Conservation (phyloP, 2,888 invertebrate genomes). For the Drosophila aldrichi region DNA sequence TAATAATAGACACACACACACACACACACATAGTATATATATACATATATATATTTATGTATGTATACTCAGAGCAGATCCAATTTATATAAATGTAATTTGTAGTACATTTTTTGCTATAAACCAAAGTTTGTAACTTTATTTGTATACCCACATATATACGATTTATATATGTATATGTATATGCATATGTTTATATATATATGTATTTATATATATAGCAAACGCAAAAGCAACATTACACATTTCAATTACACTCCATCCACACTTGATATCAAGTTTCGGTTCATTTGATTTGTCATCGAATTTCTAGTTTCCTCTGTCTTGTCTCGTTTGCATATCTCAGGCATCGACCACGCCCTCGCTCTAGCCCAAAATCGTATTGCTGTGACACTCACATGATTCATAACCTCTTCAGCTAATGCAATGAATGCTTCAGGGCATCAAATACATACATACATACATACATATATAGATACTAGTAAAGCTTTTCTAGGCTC, state of each 20-base stretch:
- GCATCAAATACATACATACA: conserved; percentile 32
- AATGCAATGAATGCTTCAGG: conserved; percentile 44
- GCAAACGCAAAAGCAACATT: conserved; percentile 13
- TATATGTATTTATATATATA: conserved; percentile 25
- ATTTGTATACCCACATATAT: conserved; percentile 46
- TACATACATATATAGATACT: conserved; percentile 17
- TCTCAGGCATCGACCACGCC: conserved; percentile 44
- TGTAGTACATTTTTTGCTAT: conserved; percentile 63
- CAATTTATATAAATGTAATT: conserved; percentile 67
- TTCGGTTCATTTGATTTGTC: conserved; percentile 1
- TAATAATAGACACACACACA: conserved; percentile 50
- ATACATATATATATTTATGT: conserved; percentile 5
- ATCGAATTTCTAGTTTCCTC: neutral
- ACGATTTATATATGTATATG: conserved; percentile 28
- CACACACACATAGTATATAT: neutral
- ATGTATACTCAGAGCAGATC: conserved; percentile 39
- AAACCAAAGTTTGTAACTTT: conserved; percentile 54
- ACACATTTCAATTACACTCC: conserved; percentile 15
- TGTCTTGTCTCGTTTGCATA: conserved; percentile 31
- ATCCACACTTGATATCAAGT: conserved; percentile 42
- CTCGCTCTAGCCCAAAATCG: conserved; percentile 13
- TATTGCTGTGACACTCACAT: conserved; percentile 63
- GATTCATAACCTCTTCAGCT: conserved; percentile 54
- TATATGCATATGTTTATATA: conserved; percentile 26
- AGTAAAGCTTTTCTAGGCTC: conserved; percentile 61